These are phyloP conservation scores for Nebria brevicollis DNA, from an alignment of 2,888 invertebrate species.

Conservation along the genomic window DNA sequence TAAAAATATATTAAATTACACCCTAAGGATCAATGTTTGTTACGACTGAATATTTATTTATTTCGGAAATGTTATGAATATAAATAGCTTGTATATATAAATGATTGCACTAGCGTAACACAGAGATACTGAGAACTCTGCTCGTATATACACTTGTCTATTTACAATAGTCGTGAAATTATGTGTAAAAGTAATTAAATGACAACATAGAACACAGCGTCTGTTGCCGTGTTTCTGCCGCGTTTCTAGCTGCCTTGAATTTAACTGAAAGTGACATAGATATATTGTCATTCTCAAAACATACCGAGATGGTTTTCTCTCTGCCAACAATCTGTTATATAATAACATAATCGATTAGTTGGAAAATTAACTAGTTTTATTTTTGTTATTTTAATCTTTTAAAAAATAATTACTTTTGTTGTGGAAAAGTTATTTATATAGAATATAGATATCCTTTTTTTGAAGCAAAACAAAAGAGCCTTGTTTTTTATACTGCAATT, in stretches of 20 bases:
- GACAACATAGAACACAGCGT: slow-evolving; percentile 12
- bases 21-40: not conserved
- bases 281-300: slow-evolving; percentile 3
- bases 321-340: not conserved
- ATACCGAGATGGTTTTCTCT: slow-evolving; percentile 3
- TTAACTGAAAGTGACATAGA: slow-evolving; percentile 4
- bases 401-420: not conserved
- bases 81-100: not conserved
- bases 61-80: not conserved
- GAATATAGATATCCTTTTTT: too few relatives aligned
- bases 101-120: not conserved
- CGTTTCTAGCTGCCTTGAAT: not conserved
- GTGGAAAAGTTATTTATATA: too few relatives aligned
- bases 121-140: not conserved
- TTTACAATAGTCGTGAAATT: slow-evolving; percentile 16
- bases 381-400: not conserved
- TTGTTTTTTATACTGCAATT: too few relatives aligned
- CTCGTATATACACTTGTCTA: not conserved
- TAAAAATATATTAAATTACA: not conserved
- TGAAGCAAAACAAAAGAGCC: too few relatives aligned
- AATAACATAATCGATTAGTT: not conserved
- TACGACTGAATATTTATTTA: not conserved
- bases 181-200: slow-evolving; percentile 27
- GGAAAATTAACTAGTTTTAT: not conserved
- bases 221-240: slow-evolving; percentile 8